Evolutionary conservation across 2,113 vertebrate genomes (phyloP).

Genomic region (Protobothrops mucrosquamatus): DNA sequence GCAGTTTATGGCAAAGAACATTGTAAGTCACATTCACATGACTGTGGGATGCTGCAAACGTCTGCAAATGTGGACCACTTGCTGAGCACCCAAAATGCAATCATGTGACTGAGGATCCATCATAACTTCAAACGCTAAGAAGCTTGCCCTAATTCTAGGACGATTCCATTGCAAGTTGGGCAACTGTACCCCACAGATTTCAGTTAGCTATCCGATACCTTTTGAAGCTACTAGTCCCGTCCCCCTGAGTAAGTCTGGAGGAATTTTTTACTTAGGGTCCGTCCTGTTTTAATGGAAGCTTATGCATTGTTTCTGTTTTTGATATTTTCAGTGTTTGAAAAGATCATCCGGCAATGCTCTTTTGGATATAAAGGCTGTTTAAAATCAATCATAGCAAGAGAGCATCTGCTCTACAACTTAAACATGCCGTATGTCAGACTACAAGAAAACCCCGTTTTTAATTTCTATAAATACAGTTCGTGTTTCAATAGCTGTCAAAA

Average conservation of each 20-base stretch:
- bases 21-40: not conserved
- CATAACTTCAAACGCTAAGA: not conserved
- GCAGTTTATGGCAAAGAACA: not conserved
- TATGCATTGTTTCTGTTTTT: not conserved
- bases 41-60: not conserved
- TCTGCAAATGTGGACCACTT: not conserved
- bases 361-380: not conserved
- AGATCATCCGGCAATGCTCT: not conserved
- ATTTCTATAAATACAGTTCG: not conserved
- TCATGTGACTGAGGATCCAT: not conserved
- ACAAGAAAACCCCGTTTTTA: accelerated
- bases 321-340: not conserved
- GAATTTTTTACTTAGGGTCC: not conserved
- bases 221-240: not conserved
- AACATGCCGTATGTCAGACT: not conserved
- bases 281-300: not conserved
- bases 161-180: not conserved
- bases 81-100: not conserved
- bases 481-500: not conserved
- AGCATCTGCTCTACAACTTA: not conserved
- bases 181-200: not conserved
- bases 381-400: not conserved
- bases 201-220: not conserved
- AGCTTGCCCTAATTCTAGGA: not conserved
- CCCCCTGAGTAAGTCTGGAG: not conserved